Conservation (phyloP, 2,797 vertebrate species). For the Brachyalestes nurse region DNA sequence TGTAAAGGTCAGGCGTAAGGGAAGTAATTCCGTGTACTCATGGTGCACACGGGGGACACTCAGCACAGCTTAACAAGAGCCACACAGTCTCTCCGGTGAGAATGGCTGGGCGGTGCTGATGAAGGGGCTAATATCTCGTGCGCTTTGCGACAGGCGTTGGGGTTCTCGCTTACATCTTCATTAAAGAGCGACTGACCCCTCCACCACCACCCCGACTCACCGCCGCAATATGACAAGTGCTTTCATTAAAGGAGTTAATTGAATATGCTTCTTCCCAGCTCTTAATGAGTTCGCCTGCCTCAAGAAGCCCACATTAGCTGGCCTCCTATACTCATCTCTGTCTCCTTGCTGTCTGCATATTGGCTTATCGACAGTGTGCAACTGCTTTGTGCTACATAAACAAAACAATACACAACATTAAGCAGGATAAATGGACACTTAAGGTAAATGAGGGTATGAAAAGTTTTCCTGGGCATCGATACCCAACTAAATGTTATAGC, state of each 20-base stretch:
- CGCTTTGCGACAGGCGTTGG: conserved; percentile 23
- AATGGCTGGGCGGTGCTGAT: conserved; percentile 26
- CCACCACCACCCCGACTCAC: conserved; percentile 45
- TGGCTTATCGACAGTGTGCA: conserved; percentile 50
- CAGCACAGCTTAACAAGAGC: not conserved
- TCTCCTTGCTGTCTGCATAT: conserved; percentile 40
- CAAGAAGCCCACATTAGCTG: conserved; percentile 30
- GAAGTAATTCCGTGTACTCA: conserved; percentile 13
- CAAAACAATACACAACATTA: conserved; percentile 57
- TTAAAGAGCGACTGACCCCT: conserved; percentile 44
- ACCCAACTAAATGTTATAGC: conserved; percentile 14
- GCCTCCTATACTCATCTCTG: conserved; percentile 40
- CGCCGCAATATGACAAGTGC: conserved; percentile 60
- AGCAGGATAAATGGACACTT: conserved; percentile 56
- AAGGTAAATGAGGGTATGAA: conserved; percentile 53
- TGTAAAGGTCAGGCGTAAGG: not conserved
- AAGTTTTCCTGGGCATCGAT: conserved; percentile 40
- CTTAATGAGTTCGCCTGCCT: conserved; percentile 43
- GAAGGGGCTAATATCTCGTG: conserved; percentile 19
- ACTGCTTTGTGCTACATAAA: conserved; percentile 52
- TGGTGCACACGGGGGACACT: conserved; percentile 15
- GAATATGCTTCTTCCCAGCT: conserved; percentile 51
- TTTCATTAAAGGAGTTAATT: conserved; percentile 65
- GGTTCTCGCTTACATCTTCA: conserved; percentile 34
- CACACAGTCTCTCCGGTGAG: conserved; percentile 27